These are phyloP conservation scores for Coregonus sp. DNA, from an alignment of 2,797 vertebrate species.

Conservation along the genomic window DNA sequence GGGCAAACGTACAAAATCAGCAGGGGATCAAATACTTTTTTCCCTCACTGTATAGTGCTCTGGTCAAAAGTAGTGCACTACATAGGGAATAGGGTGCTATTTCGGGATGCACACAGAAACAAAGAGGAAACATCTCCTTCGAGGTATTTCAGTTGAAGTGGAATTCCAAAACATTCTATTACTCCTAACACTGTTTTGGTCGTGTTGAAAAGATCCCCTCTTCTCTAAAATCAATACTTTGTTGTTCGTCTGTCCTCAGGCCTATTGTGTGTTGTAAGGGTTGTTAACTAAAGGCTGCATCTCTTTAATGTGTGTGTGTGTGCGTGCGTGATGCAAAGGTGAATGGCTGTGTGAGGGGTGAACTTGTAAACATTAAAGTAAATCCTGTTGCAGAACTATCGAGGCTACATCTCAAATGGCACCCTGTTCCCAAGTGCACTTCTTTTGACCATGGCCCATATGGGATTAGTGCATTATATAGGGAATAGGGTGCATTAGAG, in stretches of 20 bases:
- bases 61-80: no score
- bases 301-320: neutral
- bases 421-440: neutral
- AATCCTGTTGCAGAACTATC: slow-evolving; percentile 59
- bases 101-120: neutral
- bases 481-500: neutral
- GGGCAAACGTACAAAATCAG: no score
- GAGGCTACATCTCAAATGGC: neutral
- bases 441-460: neutral
- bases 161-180: slow-evolving; percentile 69
- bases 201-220: slow-evolving; percentile 59
- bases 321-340: neutral
- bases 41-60: no score
- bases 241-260: neutral
- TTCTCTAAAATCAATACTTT: slow-evolving; percentile 33
- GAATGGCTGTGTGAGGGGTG: neutral
- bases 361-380: slow-evolving; percentile 65
- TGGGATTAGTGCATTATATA: neutral
- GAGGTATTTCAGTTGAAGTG: slow-evolving; percentile 64
- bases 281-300: neutral
- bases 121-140: slow-evolving; percentile 19
- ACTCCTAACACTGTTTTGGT: slow-evolving; percentile 58
- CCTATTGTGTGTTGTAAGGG: neutral
- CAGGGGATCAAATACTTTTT: no score
- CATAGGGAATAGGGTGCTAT: neutral